Evolutionary conservation across 2,888 invertebrate species (phyloP).

Genomic region (Neoitamus cyanurus): DNA sequence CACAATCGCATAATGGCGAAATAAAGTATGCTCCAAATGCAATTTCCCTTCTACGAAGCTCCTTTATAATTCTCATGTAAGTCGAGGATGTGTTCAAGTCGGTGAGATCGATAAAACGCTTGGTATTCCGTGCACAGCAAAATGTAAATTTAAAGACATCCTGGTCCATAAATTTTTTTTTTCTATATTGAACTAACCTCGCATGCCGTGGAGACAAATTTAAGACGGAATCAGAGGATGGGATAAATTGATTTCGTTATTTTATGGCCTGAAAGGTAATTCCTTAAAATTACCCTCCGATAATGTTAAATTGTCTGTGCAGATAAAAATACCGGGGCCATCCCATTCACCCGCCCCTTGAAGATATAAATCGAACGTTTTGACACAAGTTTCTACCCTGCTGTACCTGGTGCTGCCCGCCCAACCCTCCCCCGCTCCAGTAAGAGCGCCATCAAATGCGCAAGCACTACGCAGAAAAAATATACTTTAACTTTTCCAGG

Average conservation of each 20-base stretch:
- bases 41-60: not conserved
- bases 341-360: not conserved
- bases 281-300: conserved; percentile 1
- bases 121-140: not conserved
- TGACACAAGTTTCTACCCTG: not conserved
- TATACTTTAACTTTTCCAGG: not conserved
- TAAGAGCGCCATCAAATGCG: not conserved
- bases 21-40: not conserved
- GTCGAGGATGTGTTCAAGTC: not conserved
- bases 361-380: not conserved
- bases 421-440: not conserved
- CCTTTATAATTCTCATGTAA: not conserved
- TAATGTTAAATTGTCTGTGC: not conserved
- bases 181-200: not conserved
- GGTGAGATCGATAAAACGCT: not conserved
- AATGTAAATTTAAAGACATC: not conserved
- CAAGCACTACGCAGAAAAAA: not conserved
- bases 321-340: not conserved
- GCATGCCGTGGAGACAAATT: not conserved
- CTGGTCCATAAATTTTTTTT: not conserved
- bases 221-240: not conserved
- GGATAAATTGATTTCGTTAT: conserved; percentile 1
- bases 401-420: not conserved
- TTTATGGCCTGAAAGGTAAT: conserved; percentile 5
- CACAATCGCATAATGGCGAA: not conserved